Evolutionary conservation across 1,140 invertebrate species (phyloP).

Genomic region (Papilio machaon): DNA sequence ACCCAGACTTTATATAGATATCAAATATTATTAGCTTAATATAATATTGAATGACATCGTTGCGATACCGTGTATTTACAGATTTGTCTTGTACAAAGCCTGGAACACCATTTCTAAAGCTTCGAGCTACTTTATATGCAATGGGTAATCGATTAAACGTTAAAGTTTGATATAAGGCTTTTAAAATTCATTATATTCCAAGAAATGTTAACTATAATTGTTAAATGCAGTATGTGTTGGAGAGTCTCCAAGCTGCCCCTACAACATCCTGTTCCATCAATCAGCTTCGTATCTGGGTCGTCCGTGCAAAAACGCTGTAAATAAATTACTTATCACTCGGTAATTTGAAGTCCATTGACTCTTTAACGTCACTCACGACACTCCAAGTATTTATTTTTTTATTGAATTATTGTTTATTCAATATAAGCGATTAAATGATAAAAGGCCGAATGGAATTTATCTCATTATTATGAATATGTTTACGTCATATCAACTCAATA

Average conservation of each 20-base stretch:
- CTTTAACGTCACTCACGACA: conserved; percentile 48
- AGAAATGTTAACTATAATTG: conserved; percentile 35
- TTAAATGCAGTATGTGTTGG: conserved; percentile 48
- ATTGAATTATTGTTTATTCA: conserved; percentile 32
- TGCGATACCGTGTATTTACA: too few species aligned
- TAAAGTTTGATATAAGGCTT: conserved; percentile 29
- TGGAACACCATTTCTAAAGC: background rate
- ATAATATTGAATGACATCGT: too few species aligned
- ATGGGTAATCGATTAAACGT: background rate
- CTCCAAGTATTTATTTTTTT: conserved; percentile 44
- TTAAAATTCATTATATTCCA: conserved; percentile 39
- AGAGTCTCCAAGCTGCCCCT: conserved; percentile 41
- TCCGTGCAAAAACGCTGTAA: conserved; percentile 53
- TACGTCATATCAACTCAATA: background rate
- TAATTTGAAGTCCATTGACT: conserved; percentile 66
- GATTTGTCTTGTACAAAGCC: background rate
- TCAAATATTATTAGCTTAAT: too few species aligned
- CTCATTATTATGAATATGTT: conserved; percentile 3
- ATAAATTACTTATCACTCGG: conserved; percentile 61
- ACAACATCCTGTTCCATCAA: conserved; percentile 60
- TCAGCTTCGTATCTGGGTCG: conserved; percentile 60
- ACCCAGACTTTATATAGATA: too few species aligned
- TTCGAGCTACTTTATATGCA: background rate
- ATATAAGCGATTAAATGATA: conserved; percentile 14
- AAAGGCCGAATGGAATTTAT: conserved; percentile 18